Evolutionary conservation across 1,140 invertebrate genomes (phyloP), one percentile per base, ranked within the genome.

Genomic region (Conus betulinus): DNA sequence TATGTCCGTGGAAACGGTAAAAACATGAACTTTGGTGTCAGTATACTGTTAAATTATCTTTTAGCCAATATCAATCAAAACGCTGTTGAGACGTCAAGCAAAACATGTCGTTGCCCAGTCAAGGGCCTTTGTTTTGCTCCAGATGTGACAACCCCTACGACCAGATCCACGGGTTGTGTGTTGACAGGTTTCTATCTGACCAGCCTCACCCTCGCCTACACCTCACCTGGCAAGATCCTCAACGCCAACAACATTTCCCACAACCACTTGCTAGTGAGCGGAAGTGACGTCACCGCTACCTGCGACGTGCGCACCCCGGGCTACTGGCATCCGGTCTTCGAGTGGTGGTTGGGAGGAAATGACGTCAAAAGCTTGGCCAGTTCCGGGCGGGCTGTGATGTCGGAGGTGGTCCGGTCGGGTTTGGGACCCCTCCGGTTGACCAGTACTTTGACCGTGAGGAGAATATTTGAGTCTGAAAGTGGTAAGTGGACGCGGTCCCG

Each of bases 251-350:
- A n/a, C 15, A n/a, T 74, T 5, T 17, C 39, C 5, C 23, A 53
- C 10, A 13, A 27, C 23, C 11, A 63, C 25, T 0, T 78, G 25
- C 51, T 87, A 8, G 53, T 87, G 20, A n/a, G 20, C 5, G 74
- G 74, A 55, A 8, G 15, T 78, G 52, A 87, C n/a, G 74, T 87
- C 52, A 87, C 85, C 5, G 51, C 25, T 51, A 87, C 74, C 27
- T 87, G 85, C 74, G 17, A 17, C 17, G 85, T 74, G 71, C 85
- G 85, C 71, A 87, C 85, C 1, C 85, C 85, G 11, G n/a, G 85
- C 11, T 20, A 55, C 67, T 78, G 53, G n/a, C 20, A 78, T 39
- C 71, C 85, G 13, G 51, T 13, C 57, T 79, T 87, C 51, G 0
- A 76, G n/a, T 87, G 85, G 85, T 11, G 17, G 51, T 39, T 79